Base-by-base conservation (phyloP, 2,113 vertebrate genomes). In the Bombycilla garrulus region DNA sequence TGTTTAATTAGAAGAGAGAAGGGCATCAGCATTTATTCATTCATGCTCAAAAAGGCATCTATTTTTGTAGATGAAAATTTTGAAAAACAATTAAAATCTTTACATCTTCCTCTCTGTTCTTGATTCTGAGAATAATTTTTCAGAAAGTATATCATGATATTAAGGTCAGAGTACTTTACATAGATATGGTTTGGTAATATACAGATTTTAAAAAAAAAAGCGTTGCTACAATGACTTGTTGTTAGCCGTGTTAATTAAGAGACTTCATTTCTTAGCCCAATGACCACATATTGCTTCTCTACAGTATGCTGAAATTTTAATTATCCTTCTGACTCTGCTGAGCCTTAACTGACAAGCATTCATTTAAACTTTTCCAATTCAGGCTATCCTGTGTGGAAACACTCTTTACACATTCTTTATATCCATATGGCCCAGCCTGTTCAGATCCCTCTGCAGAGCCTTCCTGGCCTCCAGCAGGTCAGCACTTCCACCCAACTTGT, bases 1-100 rank as follows among this genome's bases (percentile, higher is more conserved):
- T n/a, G 21, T 87, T 91, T 90, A 90, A 93, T 88, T 83, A 95
- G 64, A 88, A 58, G 28, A 83, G 21, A 77, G 35, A 77, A 86
- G 80, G 60, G 45, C 82, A 92, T 28, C 26, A 69, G 24, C 17
- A 69, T 73, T 88, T 29, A 77, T 84, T 79, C 38, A 48, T 29
- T 79, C 3, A 1, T 73, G 38, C 73, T 83, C 66, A 82, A 58
- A 88, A 87, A 84, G 50, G 29, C 42, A 70, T 80, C 69, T 91
- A 29, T 94, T 93, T 88, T 80, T 62, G 24, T 64, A 72, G 38
- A 64, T 20, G 8, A 74, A 61, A 86, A 74, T 23, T 50, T 62
- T 44, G 56, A 87, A 79, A 45, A 95, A 18, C 29, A 92, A 82
- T 8, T 7, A 44, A 88, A 96, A 74, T 69, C 2, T 57, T 84